Percentiles rank a stretch among this genome's conserved stretches.
phyloP scores from a whole-genome alignment of 2,888 invertebrate species.

The Apodemia mormo region DNA sequence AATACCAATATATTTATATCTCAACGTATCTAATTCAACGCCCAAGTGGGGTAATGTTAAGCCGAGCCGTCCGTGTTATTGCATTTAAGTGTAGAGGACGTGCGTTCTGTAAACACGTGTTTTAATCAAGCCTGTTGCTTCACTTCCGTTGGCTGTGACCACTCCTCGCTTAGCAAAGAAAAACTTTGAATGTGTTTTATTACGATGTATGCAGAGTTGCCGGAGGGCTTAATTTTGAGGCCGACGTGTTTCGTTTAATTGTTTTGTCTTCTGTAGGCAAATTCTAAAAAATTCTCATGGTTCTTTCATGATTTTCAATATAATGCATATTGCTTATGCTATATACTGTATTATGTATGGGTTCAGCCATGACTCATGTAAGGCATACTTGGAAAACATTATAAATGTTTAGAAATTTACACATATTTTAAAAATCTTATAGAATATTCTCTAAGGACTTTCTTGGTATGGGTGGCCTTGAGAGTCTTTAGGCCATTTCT shows the following conservation, averaged over 20 bases:
- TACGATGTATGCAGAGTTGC: conserved; percentile 73
- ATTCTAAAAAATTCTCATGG: conserved; percentile 45
- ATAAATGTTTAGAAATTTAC: too few species aligned
- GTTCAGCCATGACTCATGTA: background rate
- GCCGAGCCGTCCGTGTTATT: conserved; percentile 48
- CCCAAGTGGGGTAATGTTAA: conserved; percentile 33
- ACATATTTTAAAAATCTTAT: too few species aligned
- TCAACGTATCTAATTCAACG: conserved; percentile 22
- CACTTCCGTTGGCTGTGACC: conserved; percentile 73
- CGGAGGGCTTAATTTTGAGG: conserved; percentile 75
- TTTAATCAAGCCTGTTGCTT: conserved; percentile 82
- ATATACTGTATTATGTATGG: background rate
- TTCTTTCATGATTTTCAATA: conserved; percentile 20
- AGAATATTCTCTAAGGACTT: too few species aligned
- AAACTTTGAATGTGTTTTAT: conserved; percentile 82
- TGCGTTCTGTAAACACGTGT: conserved; percentile 80
- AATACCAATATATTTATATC: background rate
- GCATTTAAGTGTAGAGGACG: conserved; percentile 64
- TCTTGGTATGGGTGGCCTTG: too few species aligned
- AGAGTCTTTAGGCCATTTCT: too few species aligned
- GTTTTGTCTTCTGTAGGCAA: conserved; percentile 61
- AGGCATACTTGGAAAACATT: background rate
- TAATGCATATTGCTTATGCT: background rate
- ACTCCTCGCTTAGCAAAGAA: conserved; percentile 73
- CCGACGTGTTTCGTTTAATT: conserved; percentile 63